Evolutionary conservation across 2,113 vertebrate species (phyloP), one percentile per base, ranked within the genome.

Genomic region (Pluvialis apricaria): DNA sequence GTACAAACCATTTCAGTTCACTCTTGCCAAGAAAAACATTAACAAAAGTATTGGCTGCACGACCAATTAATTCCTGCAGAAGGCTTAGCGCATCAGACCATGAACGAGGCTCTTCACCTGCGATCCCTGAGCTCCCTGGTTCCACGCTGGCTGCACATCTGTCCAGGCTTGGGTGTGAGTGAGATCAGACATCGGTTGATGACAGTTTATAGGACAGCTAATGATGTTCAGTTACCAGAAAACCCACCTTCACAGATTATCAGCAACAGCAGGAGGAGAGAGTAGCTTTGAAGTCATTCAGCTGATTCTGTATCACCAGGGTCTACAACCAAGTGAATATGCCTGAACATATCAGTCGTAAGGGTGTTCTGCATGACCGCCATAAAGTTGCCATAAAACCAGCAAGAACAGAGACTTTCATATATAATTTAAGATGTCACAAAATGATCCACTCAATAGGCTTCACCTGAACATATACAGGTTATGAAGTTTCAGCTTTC

Each of bases 61-160:
- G 52, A 83, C 32, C 76, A 93, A 26, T 80, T 88, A 93, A 92
- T 68, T 71, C 65, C 51, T 44, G 29, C 60, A 68, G 60, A 88
- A 91, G 18, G 31, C 51, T 78, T 64, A 88, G 42, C 15, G 4
- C 22, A 55, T 3, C 0, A 0, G 9, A 16, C 25, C 5, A 0
- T n/a, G 65, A 42, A 79, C 0, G 0, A 64, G 34, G 61, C 24
- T 84, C 55, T 64, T 92, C 76, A 89, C 72, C 72, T 91, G 92
- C 0, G 0, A 51, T 73, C 61, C 45, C 14, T 0, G 1, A 61
- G 68, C 62, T 75, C 57, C 51, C 31, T 4, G 1, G 25, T 17
- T 55, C 71, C 0, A 0, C 0, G 1, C 32, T 70, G 66, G 45
- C 66, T 70, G 61, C 44, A 60, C 40, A 65, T 83, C n/a, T 70